Evolutionary conservation across 2,888 invertebrate genomes (phyloP).

Genomic region (Encarsia formosa): DNA sequence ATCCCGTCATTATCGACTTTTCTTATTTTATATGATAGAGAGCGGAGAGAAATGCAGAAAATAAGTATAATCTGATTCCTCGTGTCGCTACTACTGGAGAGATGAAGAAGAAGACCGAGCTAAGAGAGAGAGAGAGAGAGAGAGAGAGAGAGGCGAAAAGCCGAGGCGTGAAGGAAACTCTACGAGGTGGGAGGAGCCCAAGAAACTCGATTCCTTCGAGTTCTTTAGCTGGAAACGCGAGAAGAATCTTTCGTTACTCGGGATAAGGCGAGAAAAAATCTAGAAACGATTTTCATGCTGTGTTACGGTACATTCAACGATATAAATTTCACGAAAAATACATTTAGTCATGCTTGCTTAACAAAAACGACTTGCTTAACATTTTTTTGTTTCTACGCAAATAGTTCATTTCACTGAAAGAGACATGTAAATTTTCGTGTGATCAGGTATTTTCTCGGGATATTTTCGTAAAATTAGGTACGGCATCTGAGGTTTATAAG

Average conservation of each 20-base stretch:
- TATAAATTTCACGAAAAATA: no score
- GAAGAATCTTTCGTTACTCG: constrained; percentile 24
- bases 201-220: constrained; percentile 26
- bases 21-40: not conserved
- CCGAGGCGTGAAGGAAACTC: constrained; percentile 1
- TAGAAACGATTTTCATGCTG: no score
- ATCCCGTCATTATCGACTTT: constrained; percentile 21
- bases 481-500: no score
- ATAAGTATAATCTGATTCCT: constrained; percentile 21
- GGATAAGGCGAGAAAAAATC: constrained; percentile 21
- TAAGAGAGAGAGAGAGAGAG: not conserved
- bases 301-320: no score
- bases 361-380: no score
- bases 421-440: no score
- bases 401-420: no score
- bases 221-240: constrained; percentile 25
- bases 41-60: constrained; percentile 4
- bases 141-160: not conserved
- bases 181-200: not conserved
- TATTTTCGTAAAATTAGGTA: no score
- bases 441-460: no score
- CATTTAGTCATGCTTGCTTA: no score
- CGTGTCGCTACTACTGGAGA: constrained; percentile 3
- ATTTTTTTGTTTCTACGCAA: no score
- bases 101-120: not conserved